Percentiles rank a stretch among this genome's conserved stretches.
Conservation (phyloP, 92 coral and sea anemone species). For the Scolanthus callimorphus region DNA sequence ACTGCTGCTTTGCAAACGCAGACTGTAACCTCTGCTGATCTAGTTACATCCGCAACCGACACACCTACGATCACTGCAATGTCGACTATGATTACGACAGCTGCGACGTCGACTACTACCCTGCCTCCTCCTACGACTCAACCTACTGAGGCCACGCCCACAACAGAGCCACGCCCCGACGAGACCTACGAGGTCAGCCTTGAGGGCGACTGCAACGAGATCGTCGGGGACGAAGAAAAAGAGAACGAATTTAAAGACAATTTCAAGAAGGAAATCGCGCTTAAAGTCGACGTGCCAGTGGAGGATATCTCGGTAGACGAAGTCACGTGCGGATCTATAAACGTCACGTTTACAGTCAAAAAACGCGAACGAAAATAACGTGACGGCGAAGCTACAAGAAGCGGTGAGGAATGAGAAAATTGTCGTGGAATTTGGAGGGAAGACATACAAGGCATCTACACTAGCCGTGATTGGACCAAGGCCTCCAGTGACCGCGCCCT, state of each 20-base stretch:
- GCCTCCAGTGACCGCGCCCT: slow-evolving; percentile 5
- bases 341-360: slow-evolving; percentile 52
- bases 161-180: not conserved
- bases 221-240: slow-evolving; percentile 2
- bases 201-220: slow-evolving; percentile 40
- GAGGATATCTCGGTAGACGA: slow-evolving; percentile 19
- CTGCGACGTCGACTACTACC: too few relatives aligned
- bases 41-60: too few relatives aligned
- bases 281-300: slow-evolving; percentile 4
- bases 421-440: slow-evolving; percentile 22
- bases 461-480: slow-evolving; percentile 26
- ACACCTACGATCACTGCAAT: too few relatives aligned
- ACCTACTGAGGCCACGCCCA: not conserved
- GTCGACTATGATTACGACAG: too few relatives aligned
- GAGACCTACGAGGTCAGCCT: slow-evolving; percentile 11
- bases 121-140: too few relatives aligned
- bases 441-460: slow-evolving; percentile 31
- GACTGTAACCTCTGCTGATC: too few relatives aligned
- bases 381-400: slow-evolving; percentile 29
- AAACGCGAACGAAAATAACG: slow-evolving; percentile 39
- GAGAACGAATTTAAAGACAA: slow-evolving; percentile 20
- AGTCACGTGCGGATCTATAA: slow-evolving; percentile 67
- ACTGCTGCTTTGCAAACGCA: too few relatives aligned
- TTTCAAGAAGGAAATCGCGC: slow-evolving; percentile 18
- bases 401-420: slow-evolving; percentile 33